A percentile compares a stretch with the other conserved stretches of the same genome.
Evolutionary conservation across 2,888 invertebrate genomes (phyloP).

Genomic region (Lissocephala sabroskyi): DNA sequence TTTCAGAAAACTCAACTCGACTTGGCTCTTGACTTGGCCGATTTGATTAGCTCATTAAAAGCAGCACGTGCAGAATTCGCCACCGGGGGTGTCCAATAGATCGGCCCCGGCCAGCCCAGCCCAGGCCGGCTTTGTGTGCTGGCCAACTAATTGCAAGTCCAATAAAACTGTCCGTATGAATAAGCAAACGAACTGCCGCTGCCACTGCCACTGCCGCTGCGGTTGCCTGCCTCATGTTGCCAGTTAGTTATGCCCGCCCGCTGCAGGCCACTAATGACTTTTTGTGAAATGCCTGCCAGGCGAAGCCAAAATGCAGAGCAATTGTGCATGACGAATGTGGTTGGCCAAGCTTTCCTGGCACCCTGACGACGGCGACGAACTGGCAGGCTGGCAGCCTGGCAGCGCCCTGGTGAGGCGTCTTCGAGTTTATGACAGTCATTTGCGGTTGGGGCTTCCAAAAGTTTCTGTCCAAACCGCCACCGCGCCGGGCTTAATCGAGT

Average conservation of each 20-base stretch:
- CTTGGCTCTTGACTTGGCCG: conserved; percentile 35
- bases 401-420: conserved; percentile 7
- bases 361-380: no score
- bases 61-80: conserved; percentile 20
- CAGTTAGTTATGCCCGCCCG: no score
- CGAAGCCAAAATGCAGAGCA: conserved; percentile 41
- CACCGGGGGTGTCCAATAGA: conserved; percentile 30
- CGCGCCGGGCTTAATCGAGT: conserved; percentile 30
- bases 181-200: conserved; percentile 28
- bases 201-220: not conserved
- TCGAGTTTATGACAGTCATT: conserved; percentile 56
- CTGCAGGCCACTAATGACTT: conserved; percentile 52
- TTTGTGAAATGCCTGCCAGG: conserved; percentile 48
- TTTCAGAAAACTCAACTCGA: conserved; percentile 11
- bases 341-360: conserved; percentile 36
- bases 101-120: no score
- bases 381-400: conserved; percentile 1
- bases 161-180: conserved; percentile 60
- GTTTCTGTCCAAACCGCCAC: conserved; percentile 39
- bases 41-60: conserved; percentile 57
- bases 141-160: conserved; percentile 63
- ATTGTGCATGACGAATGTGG: conserved; percentile 65
- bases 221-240: not conserved
- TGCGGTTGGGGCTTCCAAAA: conserved; percentile 44
- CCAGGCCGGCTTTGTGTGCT: no score